phyloP scores from a whole-genome alignment of 2,797 vertebrate genomes.

The Poeciliopsis gracilis region DNA sequence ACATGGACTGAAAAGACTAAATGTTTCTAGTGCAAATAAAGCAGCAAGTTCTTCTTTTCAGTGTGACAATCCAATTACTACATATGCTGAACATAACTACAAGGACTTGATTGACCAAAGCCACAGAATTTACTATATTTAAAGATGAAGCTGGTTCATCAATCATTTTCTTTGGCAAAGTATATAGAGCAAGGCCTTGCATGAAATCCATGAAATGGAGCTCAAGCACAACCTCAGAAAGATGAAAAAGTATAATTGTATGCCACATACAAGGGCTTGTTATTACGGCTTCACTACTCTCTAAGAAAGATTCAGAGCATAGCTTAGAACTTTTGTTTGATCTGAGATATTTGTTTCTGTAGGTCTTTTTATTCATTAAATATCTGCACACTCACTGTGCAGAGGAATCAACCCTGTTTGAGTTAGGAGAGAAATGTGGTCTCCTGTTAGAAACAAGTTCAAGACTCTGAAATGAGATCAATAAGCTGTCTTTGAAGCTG shows the following conservation, averaged over 20 bases:
- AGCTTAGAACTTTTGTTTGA: slow-evolving; percentile 36
- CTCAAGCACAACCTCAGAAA: slow-evolving; percentile 51
- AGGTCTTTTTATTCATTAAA: neutral
- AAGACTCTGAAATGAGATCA: neutral
- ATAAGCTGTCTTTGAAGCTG: neutral
- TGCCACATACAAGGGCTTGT: slow-evolving; percentile 55
- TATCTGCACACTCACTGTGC: neutral
- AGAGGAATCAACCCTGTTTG: neutral
- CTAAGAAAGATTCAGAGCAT: slow-evolving; percentile 21
- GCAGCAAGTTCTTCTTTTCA: slow-evolving; percentile 8
- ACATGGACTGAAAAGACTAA: neutral
- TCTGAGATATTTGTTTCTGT: slow-evolving; percentile 23
- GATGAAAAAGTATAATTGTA: slow-evolving; percentile 51
- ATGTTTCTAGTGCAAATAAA: slow-evolving; percentile 11
- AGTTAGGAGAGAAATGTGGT: neutral
- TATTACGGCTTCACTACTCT: slow-evolving; percentile 51
- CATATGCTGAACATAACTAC: slow-evolving; percentile 46
- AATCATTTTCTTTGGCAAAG: slow-evolving; percentile 22
- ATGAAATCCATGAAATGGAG: slow-evolving; percentile 34
- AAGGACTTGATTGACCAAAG: slow-evolving; percentile 49
- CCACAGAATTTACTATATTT: slow-evolving; percentile 46
- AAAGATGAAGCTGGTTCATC: slow-evolving; percentile 56
- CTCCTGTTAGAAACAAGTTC: neutral
- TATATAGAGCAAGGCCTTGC: slow-evolving; percentile 26
- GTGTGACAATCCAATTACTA: slow-evolving; percentile 13